These are phyloP conservation scores for Drosophila ogumai DNA, from an alignment of 1,140 invertebrate species.

Conservation along the genomic window DNA sequence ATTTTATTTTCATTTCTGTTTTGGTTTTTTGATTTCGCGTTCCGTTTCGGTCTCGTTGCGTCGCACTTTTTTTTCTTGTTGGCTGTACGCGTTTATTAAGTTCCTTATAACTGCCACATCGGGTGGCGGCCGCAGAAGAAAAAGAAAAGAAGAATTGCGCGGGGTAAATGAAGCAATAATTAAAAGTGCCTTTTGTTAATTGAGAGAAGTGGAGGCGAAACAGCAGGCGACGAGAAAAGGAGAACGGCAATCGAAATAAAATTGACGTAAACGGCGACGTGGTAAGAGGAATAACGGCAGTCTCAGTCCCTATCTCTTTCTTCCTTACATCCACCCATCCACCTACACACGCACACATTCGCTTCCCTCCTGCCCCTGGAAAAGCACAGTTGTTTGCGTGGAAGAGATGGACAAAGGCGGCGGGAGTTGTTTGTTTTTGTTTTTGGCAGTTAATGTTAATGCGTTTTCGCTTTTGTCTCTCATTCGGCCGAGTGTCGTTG, in stretches of 20 bases:
- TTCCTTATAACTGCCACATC: conserved; percentile 64
- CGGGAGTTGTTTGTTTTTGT: conserved; percentile 58
- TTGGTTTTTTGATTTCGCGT: conserved; percentile 39
- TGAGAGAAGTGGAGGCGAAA: conserved; percentile 45
- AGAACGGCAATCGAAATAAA: conserved; percentile 65
- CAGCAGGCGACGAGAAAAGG: conserved; percentile 29
- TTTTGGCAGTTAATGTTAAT: conserved; percentile 79
- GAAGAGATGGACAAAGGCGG: conserved; percentile 17
- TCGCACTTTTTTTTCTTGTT: conserved; percentile 37
- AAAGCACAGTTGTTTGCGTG: conserved; percentile 33
- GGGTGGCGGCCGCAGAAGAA: conserved; percentile 9
- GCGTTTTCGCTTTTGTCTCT: conserved; percentile 70
- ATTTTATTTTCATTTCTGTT: conserved; percentile 39
- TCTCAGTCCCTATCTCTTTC: conserved; percentile 3
- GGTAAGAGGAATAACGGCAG: conserved; percentile 60
- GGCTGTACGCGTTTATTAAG: conserved; percentile 58
- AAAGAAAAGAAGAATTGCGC: conserved; percentile 22
- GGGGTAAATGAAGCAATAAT: conserved; percentile 77
- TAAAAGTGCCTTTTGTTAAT: conserved; percentile 81
- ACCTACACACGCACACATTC: conserved; percentile 32
- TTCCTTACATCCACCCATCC: conserved; percentile 2
- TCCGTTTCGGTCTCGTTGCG: conserved; percentile 27
- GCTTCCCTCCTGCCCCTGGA: conserved; percentile 17
- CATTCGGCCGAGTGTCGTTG: conserved; percentile 1
- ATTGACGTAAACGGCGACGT: conserved; percentile 74